A percentile compares a stretch with the other conserved stretches of the same genome.
Evolutionary conservation across 2,888 invertebrate genomes (phyloP).

Genomic region (Euplexia lucipara): DNA sequence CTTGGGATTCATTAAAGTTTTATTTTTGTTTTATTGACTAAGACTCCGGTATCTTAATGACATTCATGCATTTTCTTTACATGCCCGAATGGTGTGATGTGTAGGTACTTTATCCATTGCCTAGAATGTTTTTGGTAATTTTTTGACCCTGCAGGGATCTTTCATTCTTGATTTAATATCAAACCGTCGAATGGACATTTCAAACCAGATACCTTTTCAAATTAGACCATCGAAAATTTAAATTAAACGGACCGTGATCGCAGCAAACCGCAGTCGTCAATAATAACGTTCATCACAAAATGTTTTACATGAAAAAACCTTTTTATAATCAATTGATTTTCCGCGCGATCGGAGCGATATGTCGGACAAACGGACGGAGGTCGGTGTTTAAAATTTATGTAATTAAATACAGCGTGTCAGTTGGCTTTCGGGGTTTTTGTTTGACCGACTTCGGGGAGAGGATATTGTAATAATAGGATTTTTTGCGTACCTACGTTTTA

Average conservation of each 20-base stretch:
- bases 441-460: constrained; percentile 54
- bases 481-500: constrained; percentile 20
- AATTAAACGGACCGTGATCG: constrained; percentile 61
- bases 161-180: not conserved
- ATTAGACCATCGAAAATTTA: constrained; percentile 51
- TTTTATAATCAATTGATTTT: constrained; percentile 76
- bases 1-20: too few relatives aligned
- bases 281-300: constrained; percentile 69
- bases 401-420: constrained; percentile 76
- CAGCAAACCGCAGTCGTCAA: constrained; percentile 56
- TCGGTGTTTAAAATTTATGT: constrained; percentile 70
- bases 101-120: too few relatives aligned
- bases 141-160: not conserved
- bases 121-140: not conserved
- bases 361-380: constrained; percentile 71
- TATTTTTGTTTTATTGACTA: too few relatives aligned
- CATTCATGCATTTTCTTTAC: not conserved
- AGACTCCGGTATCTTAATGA: not conserved
- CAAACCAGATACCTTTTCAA: constrained; percentile 42
- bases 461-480: constrained; percentile 40
- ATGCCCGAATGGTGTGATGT: not conserved
- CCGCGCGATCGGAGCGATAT: constrained; percentile 69
- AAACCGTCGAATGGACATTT: constrained; percentile 15
- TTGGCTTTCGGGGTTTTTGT: constrained; percentile 62
- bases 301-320: constrained; percentile 72